Conservation (phyloP, 2,113 vertebrate species). For the Syngnathus typhle region DNA sequence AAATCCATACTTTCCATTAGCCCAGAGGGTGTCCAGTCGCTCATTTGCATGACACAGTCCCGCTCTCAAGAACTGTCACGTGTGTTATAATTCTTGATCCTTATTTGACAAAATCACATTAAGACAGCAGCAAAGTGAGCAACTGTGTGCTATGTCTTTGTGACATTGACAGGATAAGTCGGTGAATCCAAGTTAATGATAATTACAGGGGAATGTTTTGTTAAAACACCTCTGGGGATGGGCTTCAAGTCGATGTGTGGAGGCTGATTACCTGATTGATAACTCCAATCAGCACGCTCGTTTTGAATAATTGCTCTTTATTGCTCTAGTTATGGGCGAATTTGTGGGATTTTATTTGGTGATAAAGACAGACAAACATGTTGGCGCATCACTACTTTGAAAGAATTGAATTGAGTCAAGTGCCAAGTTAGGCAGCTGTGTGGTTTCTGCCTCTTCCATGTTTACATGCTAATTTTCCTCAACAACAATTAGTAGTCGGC, state of each 20-base stretch:
- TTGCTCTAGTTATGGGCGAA: not conserved
- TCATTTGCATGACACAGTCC: too few species aligned
- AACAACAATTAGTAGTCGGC: not conserved
- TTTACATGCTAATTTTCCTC: not conserved
- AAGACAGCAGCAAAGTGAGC: not conserved
- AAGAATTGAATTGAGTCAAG: not conserved
- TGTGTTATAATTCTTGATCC: not conserved
- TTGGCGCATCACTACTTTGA: not conserved
- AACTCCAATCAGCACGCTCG: not conserved
- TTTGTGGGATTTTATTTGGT: not conserved
- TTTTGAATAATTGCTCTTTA: not conserved
- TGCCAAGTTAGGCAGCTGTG: not conserved
- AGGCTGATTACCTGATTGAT: not conserved
- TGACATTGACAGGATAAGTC: too few species aligned
- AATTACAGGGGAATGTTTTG: too few species aligned
- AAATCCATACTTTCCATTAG: too few species aligned
- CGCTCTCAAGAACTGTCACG: too few species aligned
- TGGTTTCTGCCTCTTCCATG: not conserved
- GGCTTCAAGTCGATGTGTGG: not conserved
- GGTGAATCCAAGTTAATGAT: too few species aligned
- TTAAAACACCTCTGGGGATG: too few species aligned
- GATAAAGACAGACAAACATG: not conserved
- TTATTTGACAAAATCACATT: not conserved
- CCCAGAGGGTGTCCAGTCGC: too few species aligned
- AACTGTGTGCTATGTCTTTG: too few species aligned